Evolutionary conservation across 2,113 vertebrate species (phyloP), one percentile per base, ranked within the genome.

Genomic region (Xiphophorus couchianus): DNA sequence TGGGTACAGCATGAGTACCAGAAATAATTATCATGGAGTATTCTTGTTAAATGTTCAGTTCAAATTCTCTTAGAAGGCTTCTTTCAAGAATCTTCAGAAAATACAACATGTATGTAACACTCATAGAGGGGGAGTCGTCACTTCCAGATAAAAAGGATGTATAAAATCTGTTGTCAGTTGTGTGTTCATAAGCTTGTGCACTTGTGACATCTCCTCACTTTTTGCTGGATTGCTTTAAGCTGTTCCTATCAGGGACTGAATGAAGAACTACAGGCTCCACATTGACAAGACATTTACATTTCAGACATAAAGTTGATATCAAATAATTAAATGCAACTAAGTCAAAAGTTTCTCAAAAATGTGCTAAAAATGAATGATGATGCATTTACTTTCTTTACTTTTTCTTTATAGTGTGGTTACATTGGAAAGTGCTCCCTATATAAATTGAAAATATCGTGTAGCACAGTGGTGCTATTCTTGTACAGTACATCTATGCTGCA

Each of bases 381-480:
- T 25, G 2, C 51, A 58, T 22, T n/a, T n/a, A 62, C 28, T 62
- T 69, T n/a, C 48, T 61, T 7, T 48, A 62, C n/a, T 65, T 64
- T 68, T 30, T 15, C 4, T 71, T 5, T 60, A 3, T 35, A 48
- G 30, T 51, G 28, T 39, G 60, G 62, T 39, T 48, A 29, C 39
- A 5, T 60, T 13, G 54, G 15, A 37, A 19, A 71, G n/a, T 14
- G 19, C 9, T 30, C 68, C n/a, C 3, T 19, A 30, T 25, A 84
- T 80, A 71, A 84, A 84, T 86, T 68, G 31, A 78, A 44, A 58
- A 61, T 62, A 28, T 75, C 71, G 77, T 73, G 62, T 78, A 80
- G 73, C 12, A 31, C 65, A 66, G 58, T 44, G 9, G 54, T 66
- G 71, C 73, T 22, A 27, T 73, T 81, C 62, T 72, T 75, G 76